These are phyloP conservation scores for Aplysina aerophoba DNA, from an alignment of 37 sponge, comb jelly and placozoan genomes.

Conservation along the genomic window DNA sequence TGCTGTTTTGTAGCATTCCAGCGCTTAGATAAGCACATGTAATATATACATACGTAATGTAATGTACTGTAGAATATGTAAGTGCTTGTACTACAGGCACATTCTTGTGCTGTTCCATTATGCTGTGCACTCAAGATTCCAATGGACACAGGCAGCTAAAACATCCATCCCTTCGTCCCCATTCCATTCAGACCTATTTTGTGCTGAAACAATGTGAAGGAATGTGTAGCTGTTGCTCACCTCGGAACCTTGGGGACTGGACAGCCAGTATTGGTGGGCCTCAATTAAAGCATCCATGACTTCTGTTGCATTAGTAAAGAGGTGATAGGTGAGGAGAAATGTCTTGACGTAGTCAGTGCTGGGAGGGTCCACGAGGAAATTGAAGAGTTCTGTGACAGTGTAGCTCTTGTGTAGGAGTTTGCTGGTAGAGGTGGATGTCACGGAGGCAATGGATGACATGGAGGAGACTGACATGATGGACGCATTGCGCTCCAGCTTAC, in stretches of 20 bases:
- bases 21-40: no score
- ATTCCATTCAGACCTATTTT: no score
- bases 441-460: neutral
- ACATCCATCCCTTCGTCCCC: no score
- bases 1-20: no score
- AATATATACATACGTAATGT: no score
- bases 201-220: no score
- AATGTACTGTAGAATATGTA: no score
- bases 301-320: conserved; percentile 72
- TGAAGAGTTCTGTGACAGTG: conserved; percentile 53
- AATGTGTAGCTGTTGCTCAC: neutral
- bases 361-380: conserved; percentile 52
- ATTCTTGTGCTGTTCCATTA: no score
- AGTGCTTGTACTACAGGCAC: no score
- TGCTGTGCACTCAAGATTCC: no score
- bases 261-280: conserved; percentile 46
- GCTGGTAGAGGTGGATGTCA: neutral
- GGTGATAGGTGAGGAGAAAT: conserved; percentile 68
- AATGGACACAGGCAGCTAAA: no score
- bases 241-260: conserved; percentile 4
- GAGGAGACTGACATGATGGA: conserved; percentile 13
- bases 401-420: conserved; percentile 14
- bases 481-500: conserved; percentile 2
- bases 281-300: conserved; percentile 61
- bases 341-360: conserved; percentile 55